Percentiles rank a stretch among this genome's conserved stretches.
Conservation (phyloP, 2,797 vertebrate genomes). For the Eleutherodactylus coqui region DNA sequence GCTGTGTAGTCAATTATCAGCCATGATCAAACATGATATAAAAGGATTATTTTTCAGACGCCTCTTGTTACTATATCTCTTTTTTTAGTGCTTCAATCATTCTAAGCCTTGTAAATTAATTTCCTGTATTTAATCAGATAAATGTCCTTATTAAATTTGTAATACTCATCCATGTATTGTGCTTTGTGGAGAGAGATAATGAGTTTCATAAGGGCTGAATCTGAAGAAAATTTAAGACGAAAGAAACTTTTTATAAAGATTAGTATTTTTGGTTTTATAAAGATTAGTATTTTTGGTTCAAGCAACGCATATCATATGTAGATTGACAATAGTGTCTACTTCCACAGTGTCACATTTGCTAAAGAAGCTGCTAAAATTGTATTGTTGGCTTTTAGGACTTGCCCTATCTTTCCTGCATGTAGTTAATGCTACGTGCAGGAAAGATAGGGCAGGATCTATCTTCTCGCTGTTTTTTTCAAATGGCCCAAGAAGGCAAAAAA, state of each 20-base stretch:
- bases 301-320: background rate
- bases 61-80: conserved; percentile 28
- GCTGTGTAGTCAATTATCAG: conserved; percentile 13
- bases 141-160: conserved; percentile 51
- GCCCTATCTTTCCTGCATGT: too few species aligned
- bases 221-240: background rate
- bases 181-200: conserved; percentile 34
- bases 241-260: background rate
- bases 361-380: background rate
- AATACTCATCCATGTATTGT: conserved; percentile 39
- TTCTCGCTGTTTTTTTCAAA: too few species aligned
- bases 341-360: background rate
- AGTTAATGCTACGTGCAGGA: too few species aligned
- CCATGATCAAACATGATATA: conserved; percentile 43
- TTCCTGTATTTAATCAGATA: conserved; percentile 58
- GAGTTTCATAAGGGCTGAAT: conserved; percentile 1
- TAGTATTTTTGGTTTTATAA: background rate
- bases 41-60: conserved; percentile 43
- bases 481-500: too few species aligned
- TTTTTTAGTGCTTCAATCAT: conserved; percentile 34
- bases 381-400: too few species aligned
- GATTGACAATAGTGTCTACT: background rate
- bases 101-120: conserved; percentile 57
- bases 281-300: too few species aligned
- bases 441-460: too few species aligned